phyloP scores from a whole-genome alignment of 2,888 invertebrate species.

The Hirtodrosophila alboralis region DNA sequence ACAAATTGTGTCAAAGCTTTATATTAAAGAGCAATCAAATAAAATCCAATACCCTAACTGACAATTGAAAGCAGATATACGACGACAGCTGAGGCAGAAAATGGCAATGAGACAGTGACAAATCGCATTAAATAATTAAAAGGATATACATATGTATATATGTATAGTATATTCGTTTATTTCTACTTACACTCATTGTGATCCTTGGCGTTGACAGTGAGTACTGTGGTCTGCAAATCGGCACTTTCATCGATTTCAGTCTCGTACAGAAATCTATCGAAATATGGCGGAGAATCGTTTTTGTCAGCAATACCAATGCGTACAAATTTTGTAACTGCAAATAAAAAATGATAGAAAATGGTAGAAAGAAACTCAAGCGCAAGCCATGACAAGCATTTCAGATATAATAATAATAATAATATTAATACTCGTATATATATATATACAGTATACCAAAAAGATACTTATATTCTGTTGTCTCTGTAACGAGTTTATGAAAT shows the following conservation, averaged over 20 bases:
- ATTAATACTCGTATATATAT: slow-evolving; percentile 1
- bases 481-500: slow-evolving; percentile 62
- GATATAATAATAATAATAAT: slow-evolving; percentile 3
- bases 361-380: slow-evolving; percentile 17
- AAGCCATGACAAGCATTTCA: slow-evolving; percentile 12
- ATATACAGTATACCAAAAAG: background rate
- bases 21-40: slow-evolving; percentile 27
- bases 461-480: slow-evolving; percentile 8
- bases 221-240: slow-evolving; percentile 97
- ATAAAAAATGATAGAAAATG: slow-evolving; percentile 48
- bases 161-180: slow-evolving; percentile 1
- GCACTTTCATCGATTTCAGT: slow-evolving; percentile 99
- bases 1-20: slow-evolving; percentile 20
- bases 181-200: slow-evolving; percentile 97
- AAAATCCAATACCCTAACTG: slow-evolving; percentile 28
- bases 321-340: slow-evolving; percentile 98
- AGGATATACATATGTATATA: slow-evolving; percentile 2
- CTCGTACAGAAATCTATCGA: slow-evolving; percentile 97
- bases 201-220: slow-evolving; percentile 99
- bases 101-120: slow-evolving; percentile 22
- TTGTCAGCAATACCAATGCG: slow-evolving; percentile 99
- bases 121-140: slow-evolving; percentile 43
- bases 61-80: background rate
- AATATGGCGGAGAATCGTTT: slow-evolving; percentile 99
- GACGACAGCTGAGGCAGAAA: background rate